Percentiles rank a stretch among this genome's conserved stretches.
phyloP scores from a whole-genome alignment of 2,888 invertebrate species.

The Phalera bucephala region DNA sequence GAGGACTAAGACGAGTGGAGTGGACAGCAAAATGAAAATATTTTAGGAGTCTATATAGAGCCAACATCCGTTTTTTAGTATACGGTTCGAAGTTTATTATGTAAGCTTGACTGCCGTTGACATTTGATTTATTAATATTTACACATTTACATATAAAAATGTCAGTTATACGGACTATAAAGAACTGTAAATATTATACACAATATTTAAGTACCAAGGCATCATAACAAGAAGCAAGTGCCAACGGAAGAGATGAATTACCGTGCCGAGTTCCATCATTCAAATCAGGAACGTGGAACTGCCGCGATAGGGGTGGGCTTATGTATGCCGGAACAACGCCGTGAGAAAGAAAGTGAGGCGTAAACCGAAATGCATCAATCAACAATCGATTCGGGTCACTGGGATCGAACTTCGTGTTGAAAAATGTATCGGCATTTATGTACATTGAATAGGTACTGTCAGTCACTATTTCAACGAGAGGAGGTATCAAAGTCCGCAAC shows the following conservation, averaged over 20 bases:
- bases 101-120: neutral
- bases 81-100: neutral
- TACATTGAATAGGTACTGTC: too few species aligned
- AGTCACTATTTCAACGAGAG: too few species aligned
- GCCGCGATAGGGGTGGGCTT: conserved; percentile 45
- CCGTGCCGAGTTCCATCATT: conserved; percentile 10
- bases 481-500: too few species aligned
- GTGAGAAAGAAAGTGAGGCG: conserved; percentile 28
- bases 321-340: conserved; percentile 29
- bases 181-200: too few species aligned
- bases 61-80: neutral
- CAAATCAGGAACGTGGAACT: conserved; percentile 18
- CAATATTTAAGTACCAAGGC: conserved; percentile 6
- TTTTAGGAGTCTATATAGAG: neutral
- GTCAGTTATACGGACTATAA: neutral
- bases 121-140: neutral
- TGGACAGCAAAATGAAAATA: neutral
- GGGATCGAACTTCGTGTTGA: neutral
- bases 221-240: conserved; percentile 2
- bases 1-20: too few species aligned
- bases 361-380: neutral
- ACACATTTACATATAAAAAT: neutral
- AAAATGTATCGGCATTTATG: too few species aligned
- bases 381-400: neutral
- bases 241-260: neutral